Base-by-base conservation (phyloP, 1,140 invertebrate species). In the Anoplolepis gracilipes region DNA sequence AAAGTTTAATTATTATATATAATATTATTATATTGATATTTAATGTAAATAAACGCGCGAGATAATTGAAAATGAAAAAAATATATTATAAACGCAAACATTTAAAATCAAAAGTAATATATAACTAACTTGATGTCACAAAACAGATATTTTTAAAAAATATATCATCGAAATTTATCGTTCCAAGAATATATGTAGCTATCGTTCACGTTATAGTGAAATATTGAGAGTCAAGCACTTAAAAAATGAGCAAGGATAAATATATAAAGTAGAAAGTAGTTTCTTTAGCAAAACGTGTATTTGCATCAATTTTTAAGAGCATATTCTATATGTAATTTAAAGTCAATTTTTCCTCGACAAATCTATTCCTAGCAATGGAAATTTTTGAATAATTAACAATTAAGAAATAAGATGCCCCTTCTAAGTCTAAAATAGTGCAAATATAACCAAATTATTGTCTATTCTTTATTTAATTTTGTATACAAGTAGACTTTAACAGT, bases 401-500 rank as follows among this genome's bases (percentile, higher is more conserved):
- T 67, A 67, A 10, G 42, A n/a, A 28, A 25, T 16, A 46, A 67
- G 25, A 28, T 46, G 13, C 13, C 5, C 10, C 16, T 10, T 28
- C 7, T 46, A 46, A 25, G 7, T 1, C 28, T 67, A 16, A 67
- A 16, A 67, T n/a, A 25, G 1, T 25, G 3, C 11, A 25, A 42
- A 67, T 25, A 59, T 22, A 46, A 46, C 22, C 28, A 69, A 46
- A 69, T 69, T 13, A 46, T n/a, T n/a, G n/a, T n/a, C n/a, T 22
- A 67, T 7, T 46, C 11, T 22, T 65, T 6, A 65, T 10, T 46
- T 46, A 46, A 69, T 8, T 69, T 16, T 1, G 13, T 2, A 19
- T 16, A 46, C 65, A 69, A 69, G 13, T 25, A 28, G 16, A 69
- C 13, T 46, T 69, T 28, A 69, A 69, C 42, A 69, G 22, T 28